Evolutionary conservation across 2,797 vertebrate genomes (phyloP), one percentile per base, ranked within the genome.

Genomic region (Chiroxiphia lanceolata): DNA sequence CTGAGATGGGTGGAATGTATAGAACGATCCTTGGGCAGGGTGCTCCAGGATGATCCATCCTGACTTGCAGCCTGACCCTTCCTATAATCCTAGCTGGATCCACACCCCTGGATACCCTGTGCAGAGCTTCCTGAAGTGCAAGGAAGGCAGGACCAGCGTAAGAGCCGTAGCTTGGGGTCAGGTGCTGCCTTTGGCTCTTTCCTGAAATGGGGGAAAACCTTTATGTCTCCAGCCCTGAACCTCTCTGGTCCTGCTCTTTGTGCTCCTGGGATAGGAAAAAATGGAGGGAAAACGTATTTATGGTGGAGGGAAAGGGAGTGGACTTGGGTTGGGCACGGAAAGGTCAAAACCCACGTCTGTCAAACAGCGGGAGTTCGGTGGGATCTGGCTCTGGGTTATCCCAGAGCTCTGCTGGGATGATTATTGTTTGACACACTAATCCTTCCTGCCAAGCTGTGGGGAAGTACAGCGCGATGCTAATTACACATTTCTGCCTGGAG

Each of bases 41-140:
- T 23, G 56, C 47, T 69, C 26, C 36, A 6, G 78, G 48, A 20
- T 4, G 57, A 12, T 21, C 18, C 50, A 11, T 23, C 19, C 51
- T 21, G 27, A 42, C 50, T 33, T 14, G 22, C 51, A 44, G 20
- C 38, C 60, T 13, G 61, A 11, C 10, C 26, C 15, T 1, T 40
- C 16, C 36, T 16, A 14, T 12, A 31, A 25, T 38, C 21, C 17
- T 31, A 45, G 26, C 15, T 59, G 54, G 23, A 10, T 20, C 40
- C 61, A 3, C 8, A 1, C 31, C 36, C 36, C 1, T 45, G 61
- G 51, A 20, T 31, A 6, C 6, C 15, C 38, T 50, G 1, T 36
- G 36, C 51, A 33, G 51, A 67, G 53, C 60, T 40, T 1, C 5
- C 1, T 20, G n/a, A 42, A 27, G 9, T 3, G 16, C 44, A 29